These are phyloP conservation scores for Serripes groenlandicus DNA, from an alignment of 2,888 invertebrate species.

Conservation along the genomic window DNA sequence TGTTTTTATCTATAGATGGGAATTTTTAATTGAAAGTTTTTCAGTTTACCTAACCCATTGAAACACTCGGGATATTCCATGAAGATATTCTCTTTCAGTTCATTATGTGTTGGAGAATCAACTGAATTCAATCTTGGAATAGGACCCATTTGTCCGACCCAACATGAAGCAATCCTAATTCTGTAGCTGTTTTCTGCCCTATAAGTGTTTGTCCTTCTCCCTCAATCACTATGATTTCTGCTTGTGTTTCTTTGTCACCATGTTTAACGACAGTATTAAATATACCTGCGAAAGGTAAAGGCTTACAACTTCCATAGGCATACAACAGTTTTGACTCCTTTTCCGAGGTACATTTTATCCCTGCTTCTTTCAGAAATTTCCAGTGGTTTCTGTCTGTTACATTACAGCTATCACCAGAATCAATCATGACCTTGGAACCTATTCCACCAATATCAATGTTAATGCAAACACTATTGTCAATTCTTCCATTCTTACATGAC, in stretches of 20 bases:
- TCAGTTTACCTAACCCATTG: constrained; percentile 16
- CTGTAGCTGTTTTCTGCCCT: constrained; percentile 2
- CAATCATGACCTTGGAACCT: constrained; percentile 11
- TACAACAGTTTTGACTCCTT: constrained; percentile 12
- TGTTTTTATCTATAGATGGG: constrained; percentile 3
- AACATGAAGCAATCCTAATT: constrained; percentile 11
- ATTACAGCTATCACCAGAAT: constrained; percentile 20
- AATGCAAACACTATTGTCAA: not conserved
- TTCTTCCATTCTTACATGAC: not conserved
- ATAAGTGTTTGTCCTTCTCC: constrained; percentile 13
- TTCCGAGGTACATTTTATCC: not conserved
- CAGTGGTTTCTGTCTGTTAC: constrained; percentile 25
- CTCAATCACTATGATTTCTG: constrained; percentile 23
- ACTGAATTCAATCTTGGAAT: not conserved
- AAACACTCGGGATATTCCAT: not conserved
- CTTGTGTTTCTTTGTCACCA: not conserved
- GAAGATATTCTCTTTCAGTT: not conserved
- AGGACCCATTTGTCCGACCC: no score
- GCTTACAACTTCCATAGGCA: constrained; percentile 22
- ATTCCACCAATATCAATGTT: not conserved
- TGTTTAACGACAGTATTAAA: not conserved
- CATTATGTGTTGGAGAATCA: not conserved
- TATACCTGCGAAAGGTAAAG: constrained; percentile 20
- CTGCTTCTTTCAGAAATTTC: constrained; percentile 9
- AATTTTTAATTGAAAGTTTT: constrained; percentile 16